phyloP scores from a whole-genome alignment of 2,113 vertebrate genomes.

The Octodon degus region DNA sequence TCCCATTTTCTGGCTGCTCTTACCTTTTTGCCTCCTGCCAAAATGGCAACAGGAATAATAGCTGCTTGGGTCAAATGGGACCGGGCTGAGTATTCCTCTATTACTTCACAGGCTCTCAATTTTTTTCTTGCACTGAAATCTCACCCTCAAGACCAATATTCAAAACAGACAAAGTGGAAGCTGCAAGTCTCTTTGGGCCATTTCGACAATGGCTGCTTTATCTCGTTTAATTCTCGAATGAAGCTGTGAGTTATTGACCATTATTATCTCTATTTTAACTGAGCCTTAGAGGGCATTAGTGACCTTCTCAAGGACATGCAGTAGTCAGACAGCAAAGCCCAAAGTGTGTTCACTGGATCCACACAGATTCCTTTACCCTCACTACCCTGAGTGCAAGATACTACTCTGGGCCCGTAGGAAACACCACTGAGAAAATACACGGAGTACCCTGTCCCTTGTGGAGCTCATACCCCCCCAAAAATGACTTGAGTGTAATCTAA shows the following conservation, averaged over 20 bases:
- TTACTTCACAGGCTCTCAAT: background rate
- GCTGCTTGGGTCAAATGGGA: background rate
- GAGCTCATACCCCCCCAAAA: background rate
- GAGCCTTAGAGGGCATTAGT: background rate
- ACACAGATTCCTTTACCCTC: background rate
- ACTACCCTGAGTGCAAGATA: background rate
- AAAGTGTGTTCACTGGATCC: background rate
- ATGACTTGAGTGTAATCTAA: background rate
- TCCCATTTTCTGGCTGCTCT: background rate
- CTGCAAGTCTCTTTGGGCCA: background rate
- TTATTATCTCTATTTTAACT: slow-evolving; percentile 21
- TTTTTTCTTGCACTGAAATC: background rate
- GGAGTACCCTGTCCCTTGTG: background rate
- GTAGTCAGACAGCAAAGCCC: background rate
- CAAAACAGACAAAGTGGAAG: background rate
- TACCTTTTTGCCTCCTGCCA: background rate
- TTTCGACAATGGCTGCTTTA: background rate
- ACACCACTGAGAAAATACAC: background rate
- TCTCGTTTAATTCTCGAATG: background rate
- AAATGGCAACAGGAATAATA: background rate
- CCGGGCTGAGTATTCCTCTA: background rate
- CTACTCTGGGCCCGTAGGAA: background rate
- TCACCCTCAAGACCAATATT: background rate
- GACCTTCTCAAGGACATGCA: background rate
- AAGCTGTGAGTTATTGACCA: background rate